A percentile compares a stretch with the other conserved stretches of the same genome.
These are phyloP conservation scores for Clepsis dumicolana DNA, from an alignment of 2,888 invertebrate genomes.

Conservation along the genomic window DNA sequence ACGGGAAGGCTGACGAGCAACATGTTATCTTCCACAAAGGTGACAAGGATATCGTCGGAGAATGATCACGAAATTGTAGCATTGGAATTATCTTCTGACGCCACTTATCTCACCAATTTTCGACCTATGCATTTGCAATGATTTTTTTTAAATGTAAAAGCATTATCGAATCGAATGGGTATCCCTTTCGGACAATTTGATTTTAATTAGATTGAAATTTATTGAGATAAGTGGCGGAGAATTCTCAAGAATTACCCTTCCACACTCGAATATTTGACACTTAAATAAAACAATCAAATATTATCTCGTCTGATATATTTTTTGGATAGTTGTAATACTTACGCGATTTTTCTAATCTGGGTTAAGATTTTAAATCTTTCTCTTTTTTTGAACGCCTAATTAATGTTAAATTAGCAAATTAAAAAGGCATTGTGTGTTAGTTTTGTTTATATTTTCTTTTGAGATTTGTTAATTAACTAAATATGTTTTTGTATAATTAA, in stretches of 20 bases:
- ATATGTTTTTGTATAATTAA: neutral
- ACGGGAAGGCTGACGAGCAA: constrained; percentile 82
- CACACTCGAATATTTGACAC: neutral
- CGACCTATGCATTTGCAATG: too few species aligned
- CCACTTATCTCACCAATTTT: too few species aligned
- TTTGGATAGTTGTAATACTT: too few species aligned
- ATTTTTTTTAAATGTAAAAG: too few species aligned
- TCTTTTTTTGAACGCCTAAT: neutral
- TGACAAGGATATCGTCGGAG: constrained; percentile 18
- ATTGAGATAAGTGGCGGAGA: too few species aligned
- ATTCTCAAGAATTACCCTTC: too few species aligned
- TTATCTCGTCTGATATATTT: too few species aligned
- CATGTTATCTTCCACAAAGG: constrained; percentile 31
- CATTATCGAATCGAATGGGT: too few species aligned
- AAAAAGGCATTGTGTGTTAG: neutral
- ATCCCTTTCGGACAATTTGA: too few species aligned
- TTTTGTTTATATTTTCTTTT: neutral
- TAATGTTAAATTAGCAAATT: neutral
- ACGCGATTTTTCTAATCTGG: neutral
- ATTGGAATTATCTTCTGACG: neutral
- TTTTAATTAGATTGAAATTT: too few species aligned
- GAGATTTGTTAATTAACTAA: neutral
- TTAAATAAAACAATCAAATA: neutral
- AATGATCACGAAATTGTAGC: neutral
- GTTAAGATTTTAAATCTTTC: neutral